phyloP scores from a whole-genome alignment of 1,140 invertebrate genomes.

The Dendroctonus ponderosae region DNA sequence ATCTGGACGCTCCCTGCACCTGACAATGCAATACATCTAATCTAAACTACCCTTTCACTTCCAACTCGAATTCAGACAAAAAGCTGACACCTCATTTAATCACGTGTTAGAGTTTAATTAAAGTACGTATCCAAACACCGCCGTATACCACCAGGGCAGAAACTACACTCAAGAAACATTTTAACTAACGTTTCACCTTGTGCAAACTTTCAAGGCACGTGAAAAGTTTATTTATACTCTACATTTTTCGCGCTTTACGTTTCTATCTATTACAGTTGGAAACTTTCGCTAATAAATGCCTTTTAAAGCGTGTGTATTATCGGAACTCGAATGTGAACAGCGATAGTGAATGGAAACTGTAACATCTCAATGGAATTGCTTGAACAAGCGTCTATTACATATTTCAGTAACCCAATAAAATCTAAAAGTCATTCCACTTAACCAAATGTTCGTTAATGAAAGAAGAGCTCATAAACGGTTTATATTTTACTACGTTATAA shows the following conservation, averaged over 20 bases:
- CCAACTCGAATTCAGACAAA: constrained; percentile 2
- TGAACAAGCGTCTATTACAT: too few species aligned
- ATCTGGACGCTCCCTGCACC: too few species aligned
- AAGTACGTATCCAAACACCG: constrained; percentile 14
- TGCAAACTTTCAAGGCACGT: constrained; percentile 5
- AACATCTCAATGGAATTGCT: too few species aligned
- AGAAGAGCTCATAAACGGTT: too few species aligned
- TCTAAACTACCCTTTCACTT: constrained; percentile 5
- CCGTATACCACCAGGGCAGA: constrained; percentile 1
- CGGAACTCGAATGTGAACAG: too few species aligned
- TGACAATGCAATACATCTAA: constrained; percentile 1
- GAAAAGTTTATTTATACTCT: constrained; percentile 4
- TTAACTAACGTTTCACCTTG: constrained; percentile 16
- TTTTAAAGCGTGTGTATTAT: too few species aligned
- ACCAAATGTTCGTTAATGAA: too few species aligned
- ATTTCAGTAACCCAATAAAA: too few species aligned
- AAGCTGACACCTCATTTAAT: constrained; percentile 20
- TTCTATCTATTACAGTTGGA: not conserved
- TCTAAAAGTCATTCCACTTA: too few species aligned
- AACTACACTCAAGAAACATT: constrained; percentile 15
- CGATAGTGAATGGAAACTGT: too few species aligned
- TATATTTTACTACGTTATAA: not conserved
- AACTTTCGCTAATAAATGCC: too few species aligned
- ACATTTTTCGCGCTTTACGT: not conserved
- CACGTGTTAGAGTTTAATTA: constrained; percentile 20